Conservation (phyloP, 2,113 vertebrate species). For the Bujurquina vittata region DNA sequence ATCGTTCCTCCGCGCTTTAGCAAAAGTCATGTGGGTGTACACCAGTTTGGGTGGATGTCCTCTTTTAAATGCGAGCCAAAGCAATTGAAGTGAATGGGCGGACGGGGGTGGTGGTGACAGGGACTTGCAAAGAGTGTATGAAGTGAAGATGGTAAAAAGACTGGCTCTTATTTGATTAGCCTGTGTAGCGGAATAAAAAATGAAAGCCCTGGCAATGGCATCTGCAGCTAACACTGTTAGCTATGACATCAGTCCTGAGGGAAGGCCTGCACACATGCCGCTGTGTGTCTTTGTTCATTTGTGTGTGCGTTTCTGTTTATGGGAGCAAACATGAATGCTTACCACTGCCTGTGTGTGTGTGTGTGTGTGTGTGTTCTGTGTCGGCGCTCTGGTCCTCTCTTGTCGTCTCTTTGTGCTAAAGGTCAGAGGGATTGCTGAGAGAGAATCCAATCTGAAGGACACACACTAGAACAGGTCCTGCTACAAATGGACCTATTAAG, state of each 20-base stretch:
- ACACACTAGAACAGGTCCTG: slow-evolving; percentile 73
- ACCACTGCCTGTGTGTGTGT: slow-evolving; percentile 3
- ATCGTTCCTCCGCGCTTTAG: slow-evolving; percentile 59
- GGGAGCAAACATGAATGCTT: background rate
- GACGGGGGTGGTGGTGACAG: slow-evolving; percentile 32
- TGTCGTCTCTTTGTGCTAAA: slow-evolving; percentile 77
- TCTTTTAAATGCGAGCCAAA: slow-evolving; percentile 64
- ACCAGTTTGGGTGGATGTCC: slow-evolving; percentile 64
- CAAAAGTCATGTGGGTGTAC: slow-evolving; percentile 68
- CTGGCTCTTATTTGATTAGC: slow-evolving; percentile 62
- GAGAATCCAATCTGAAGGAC: slow-evolving; percentile 80
- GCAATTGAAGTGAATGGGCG: slow-evolving; percentile 60
- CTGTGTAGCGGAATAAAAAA: slow-evolving; percentile 48
- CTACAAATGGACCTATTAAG: slow-evolving; percentile 80
- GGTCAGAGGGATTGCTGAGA: slow-evolving; percentile 75
- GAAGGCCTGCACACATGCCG: slow-evolving; percentile 3
- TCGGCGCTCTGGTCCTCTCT: slow-evolving; percentile 60
- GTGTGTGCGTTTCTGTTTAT: background rate
- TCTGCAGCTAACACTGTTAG: slow-evolving; percentile 59
- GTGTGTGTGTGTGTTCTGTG: slow-evolving; percentile 30
- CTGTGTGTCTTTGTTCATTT: slow-evolving; percentile 15
- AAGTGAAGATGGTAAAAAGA: slow-evolving; percentile 64
- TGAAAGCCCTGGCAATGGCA: slow-evolving; percentile 55
- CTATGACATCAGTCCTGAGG: slow-evolving; percentile 57
- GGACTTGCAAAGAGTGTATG: slow-evolving; percentile 62